A percentile compares a stretch with the other conserved stretches of the same genome.
These are phyloP conservation scores for Xiphorhynchus elegans DNA, from an alignment of 2,113 vertebrate genomes.

Conservation along the genomic window DNA sequence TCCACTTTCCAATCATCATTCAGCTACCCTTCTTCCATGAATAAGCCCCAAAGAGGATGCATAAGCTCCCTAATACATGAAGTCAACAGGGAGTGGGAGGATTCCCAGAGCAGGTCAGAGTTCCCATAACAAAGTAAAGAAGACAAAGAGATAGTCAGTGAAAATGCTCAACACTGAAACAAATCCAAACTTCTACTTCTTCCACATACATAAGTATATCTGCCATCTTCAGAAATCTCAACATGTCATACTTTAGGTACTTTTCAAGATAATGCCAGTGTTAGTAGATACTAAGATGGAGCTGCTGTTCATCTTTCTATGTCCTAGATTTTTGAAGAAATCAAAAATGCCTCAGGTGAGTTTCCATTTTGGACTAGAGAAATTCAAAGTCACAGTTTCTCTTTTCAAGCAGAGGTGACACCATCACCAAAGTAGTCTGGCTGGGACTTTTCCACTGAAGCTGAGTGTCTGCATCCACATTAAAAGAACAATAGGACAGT, in stretches of 20 bases:
- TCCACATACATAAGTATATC: not conserved
- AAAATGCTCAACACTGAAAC: not conserved
- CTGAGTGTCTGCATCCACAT: not conserved
- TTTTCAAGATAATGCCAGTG: not conserved
- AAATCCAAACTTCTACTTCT: not conserved
- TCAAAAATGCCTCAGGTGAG: rapidly evolving
- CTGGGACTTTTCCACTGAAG: not conserved
- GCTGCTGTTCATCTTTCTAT: not conserved
- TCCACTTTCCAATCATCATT: not conserved
- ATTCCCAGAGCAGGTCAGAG: not conserved
- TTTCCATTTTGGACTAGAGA: not conserved
- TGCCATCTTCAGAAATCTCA: not conserved
- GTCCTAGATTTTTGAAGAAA: not conserved
- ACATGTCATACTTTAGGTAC: not conserved
- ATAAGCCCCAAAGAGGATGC: not conserved
- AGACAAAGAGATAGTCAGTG: not conserved
- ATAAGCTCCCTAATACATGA: not conserved
- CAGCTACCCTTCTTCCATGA: not conserved
- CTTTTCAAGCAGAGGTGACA: not conserved
- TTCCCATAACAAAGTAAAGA: not conserved
- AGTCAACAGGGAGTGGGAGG: not conserved
- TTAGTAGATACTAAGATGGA: not conserved
- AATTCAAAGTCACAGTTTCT: not conserved
- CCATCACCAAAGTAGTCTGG: rapidly evolving
- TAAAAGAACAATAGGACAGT: not conserved